Evolutionary conservation across 2,113 vertebrate species (phyloP).

Genomic region (Damaliscus lunatus): DNA sequence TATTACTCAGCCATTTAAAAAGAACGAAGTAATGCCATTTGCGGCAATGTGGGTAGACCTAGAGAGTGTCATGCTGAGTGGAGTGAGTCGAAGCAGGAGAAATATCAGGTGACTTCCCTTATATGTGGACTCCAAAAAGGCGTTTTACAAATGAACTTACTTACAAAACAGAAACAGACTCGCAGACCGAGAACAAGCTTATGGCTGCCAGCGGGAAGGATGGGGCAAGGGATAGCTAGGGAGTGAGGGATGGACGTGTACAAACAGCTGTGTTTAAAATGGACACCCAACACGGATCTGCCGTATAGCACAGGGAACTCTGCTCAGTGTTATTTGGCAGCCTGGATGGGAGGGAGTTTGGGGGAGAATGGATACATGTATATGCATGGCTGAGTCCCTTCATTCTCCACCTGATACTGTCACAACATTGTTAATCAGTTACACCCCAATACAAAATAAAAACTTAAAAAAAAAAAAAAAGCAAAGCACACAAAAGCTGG

Average conservation of each 20-base stretch:
- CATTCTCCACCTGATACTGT: not conserved
- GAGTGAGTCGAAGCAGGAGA: not conserved
- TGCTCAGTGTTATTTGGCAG: not conserved
- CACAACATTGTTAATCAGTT: not conserved
- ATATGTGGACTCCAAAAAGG: not conserved
- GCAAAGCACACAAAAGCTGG: not conserved
- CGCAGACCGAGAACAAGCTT: not conserved
- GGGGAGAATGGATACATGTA: not conserved
- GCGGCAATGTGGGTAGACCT: not conserved
- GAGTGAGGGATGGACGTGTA: not conserved
- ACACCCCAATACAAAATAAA: not conserved
- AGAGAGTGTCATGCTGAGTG: not conserved
- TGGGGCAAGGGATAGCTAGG: not conserved
- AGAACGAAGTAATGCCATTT: not conserved
- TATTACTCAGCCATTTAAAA: not conserved
- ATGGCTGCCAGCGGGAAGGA: not conserved
- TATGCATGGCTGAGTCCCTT: not conserved
- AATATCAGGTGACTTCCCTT: not conserved
- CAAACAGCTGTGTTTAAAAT: not conserved
- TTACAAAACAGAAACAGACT: not conserved
- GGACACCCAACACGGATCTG: not conserved
- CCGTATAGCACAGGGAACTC: fast-evolving
- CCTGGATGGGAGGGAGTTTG: not conserved
- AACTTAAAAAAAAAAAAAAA: not conserved
- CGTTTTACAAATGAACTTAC: not conserved